Evolutionary conservation across 2,113 vertebrate species (phyloP).

Genomic region (Perca schrenkii): DNA sequence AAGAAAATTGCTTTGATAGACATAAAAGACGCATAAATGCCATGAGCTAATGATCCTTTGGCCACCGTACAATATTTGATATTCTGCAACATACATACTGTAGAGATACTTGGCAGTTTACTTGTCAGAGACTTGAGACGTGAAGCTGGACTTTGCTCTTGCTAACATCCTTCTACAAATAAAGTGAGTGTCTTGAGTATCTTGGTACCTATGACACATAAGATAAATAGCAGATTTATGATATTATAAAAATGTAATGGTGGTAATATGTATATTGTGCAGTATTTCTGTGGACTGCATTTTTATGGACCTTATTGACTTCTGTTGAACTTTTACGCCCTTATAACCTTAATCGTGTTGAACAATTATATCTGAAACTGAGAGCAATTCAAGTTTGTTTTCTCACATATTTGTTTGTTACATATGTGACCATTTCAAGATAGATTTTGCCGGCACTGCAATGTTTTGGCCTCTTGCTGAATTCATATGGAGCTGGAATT

Average conservation of each 20-base stretch:
- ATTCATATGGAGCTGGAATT: neutral
- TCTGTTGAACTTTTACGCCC: neutral
- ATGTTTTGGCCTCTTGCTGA: constrained; percentile 12
- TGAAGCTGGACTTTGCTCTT: neutral
- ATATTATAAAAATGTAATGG: neutral
- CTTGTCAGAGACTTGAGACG: neutral
- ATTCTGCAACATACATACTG: neutral
- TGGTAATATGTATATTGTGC: neutral
- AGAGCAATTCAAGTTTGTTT: neutral
- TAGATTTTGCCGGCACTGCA: neutral
- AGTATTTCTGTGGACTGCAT: neutral
- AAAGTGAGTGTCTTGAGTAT: neutral
- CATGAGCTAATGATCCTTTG: neutral
- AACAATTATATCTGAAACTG: neutral
- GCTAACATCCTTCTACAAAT: neutral
- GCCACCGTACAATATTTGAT: neutral
- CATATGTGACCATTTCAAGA: neutral
- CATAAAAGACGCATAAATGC: neutral
- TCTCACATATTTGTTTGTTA: constrained; percentile 3
- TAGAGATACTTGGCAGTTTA: neutral
- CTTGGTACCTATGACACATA: neutral
- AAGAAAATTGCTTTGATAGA: neutral
- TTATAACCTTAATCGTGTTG: neutral
- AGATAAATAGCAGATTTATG: neutral
- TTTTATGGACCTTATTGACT: neutral